Conservation (phyloP, 2,797 vertebrate species). For the Pyrocephalus nanus region DNA sequence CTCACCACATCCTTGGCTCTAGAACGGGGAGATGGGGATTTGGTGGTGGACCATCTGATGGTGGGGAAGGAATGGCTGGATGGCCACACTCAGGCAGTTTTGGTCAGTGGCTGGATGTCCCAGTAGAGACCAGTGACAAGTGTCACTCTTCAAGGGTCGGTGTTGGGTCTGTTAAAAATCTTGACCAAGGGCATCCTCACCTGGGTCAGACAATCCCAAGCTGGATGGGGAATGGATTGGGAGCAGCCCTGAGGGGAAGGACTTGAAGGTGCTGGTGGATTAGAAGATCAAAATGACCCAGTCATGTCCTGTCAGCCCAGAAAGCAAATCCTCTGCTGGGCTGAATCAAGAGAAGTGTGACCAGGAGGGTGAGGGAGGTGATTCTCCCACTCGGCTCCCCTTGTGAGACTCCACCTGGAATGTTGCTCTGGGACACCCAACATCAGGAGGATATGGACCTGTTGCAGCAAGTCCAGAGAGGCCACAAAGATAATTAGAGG, state of each 20-base stretch:
- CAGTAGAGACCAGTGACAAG: neutral
- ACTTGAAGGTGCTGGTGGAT: neutral
- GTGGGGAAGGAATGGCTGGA: neutral
- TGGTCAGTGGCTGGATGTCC: too few species aligned
- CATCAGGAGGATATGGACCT: neutral
- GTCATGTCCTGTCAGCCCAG: neutral
- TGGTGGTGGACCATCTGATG: neutral
- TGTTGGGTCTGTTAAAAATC: neutral
- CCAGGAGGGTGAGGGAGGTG: neutral
- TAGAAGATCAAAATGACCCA: neutral
- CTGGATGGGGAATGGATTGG: neutral
- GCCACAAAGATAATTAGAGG: rapidly evolving
- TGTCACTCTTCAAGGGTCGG: neutral
- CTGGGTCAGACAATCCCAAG: neutral
- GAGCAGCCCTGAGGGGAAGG: neutral
- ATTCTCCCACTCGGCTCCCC: neutral
- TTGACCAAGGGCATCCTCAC: neutral
- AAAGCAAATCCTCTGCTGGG: neutral
- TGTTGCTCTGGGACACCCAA: neutral
- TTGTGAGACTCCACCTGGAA: neutral
- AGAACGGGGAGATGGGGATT: neutral
- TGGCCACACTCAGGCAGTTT: too few species aligned
- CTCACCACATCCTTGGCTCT: neutral
- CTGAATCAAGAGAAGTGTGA: neutral
- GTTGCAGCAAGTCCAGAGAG: neutral